Base-by-base conservation (phyloP, 2,113 vertebrate species). In the Asarcornis scutulata region DNA sequence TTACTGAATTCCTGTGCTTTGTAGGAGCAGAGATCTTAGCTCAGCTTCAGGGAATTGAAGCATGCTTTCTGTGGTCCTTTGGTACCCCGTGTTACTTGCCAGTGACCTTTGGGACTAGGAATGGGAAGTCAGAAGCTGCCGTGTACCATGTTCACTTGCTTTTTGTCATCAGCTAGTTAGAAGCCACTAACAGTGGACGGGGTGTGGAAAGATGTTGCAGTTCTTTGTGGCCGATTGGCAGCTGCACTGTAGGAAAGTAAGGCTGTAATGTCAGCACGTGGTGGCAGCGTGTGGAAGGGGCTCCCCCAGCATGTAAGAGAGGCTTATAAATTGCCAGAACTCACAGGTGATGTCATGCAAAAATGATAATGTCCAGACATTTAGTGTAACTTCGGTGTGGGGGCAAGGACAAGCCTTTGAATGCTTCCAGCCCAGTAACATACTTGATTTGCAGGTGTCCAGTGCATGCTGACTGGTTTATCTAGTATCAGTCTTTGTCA, bases 351-450 rank as follows among this genome's bases (percentile, higher is more conserved):
- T 15, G 29, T 63, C 3, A 5, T 62, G 58, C 50, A 59, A 26
- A 80, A 6, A 1, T 38, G n/a, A 26, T 74, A 6, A 5, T 13
- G 27, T 71, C 23, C 27, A 15, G 58, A 69, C 36, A 52, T 12
- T 40, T 58, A 20, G 25, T 44, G 38, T 32, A 84, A 0, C 34
- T 20, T 83, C 2, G 1, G 5, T 32, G 12, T 69, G 34, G 40
- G 6, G 10, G 10, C 17, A 26, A 77, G 60, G 42, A 44, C 62
- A 17, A 55, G 4, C 56, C 42, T 81, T 81, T 42, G 13, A 40
- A 2, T 71, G 17, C n/a, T 36, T 5, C 16, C 0, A 0, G 34
- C 11, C 81, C 48, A 12, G 27, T 63, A 46, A 16, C 10, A 14
- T 5, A 15, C 0, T 5, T 62, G 53, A 32, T 80, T 74, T n/a